Evolutionary conservation across 2,888 invertebrate species (phyloP), one percentile per base, ranked within the genome.

Genomic region (Leucophenga montana): DNA sequence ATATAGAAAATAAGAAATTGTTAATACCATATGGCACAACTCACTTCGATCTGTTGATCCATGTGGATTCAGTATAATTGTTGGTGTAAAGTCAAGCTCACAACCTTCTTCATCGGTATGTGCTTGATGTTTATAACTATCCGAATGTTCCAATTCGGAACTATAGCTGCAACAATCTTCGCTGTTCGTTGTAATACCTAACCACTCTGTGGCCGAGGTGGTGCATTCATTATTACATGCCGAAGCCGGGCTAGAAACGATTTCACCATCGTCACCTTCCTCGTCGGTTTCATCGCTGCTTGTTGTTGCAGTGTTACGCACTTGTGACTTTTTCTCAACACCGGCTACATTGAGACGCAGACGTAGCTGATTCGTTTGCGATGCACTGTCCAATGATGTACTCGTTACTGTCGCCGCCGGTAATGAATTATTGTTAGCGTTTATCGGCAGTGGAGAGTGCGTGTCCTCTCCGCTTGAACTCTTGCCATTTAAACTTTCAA

Each of bases 101-200:
- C 85, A 82, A 75, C 81, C 77, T 77, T 92, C 92, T 1, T 90
- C 91, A 53, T 81, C 81, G 65, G 79, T 81, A 3, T 90, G 89
- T 57, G 89, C 89, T 66, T 84, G 80, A 56, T 90, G 89, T 75
- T 90, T 90, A 68, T 91, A 91, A 77, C 91, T 90, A 78, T 92
- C 91, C 0, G 91, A 92, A 56, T 91, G 92, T 75, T 94, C 93
- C 4, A 93, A 89, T 76, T 94, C 95, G 0, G 95, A 95, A 78
- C 94, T 94, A 83, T 95, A 95, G 86, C 95, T 95, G 87, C 94
- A 94, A 87, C 94, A 81, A 61, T 81, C 81, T 89, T 90, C 90
- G 91, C 95, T 95, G 88, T 96, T 96, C 80, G 96, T 95, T 57
- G 96, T 96, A 74, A 95, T 93, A 71, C 95, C 96, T 89, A 95